Conservation (phyloP, 2,797 vertebrate species). For the Geotria australis region DNA sequence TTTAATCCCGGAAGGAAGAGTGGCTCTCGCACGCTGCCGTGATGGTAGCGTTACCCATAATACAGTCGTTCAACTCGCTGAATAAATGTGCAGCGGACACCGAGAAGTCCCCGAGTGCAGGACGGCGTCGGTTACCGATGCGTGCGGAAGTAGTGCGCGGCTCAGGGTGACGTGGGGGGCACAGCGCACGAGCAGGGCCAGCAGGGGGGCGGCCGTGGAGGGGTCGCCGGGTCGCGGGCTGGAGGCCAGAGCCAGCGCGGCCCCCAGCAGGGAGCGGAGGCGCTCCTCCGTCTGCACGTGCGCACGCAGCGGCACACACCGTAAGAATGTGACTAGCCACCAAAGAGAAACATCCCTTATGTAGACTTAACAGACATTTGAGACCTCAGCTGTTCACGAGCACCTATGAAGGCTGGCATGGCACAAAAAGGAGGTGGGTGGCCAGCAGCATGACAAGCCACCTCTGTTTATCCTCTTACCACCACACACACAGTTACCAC, state of each 20-base stretch:
- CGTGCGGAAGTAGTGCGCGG: too few relatives aligned
- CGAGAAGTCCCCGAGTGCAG: too few relatives aligned
- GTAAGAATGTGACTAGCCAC: neutral
- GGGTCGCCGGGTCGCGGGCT: constrained; percentile 85
- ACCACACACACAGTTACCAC: neutral
- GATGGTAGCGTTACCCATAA: too few relatives aligned
- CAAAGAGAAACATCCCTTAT: neutral
- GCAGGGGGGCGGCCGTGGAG: constrained; percentile 50
- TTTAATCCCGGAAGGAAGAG: too few relatives aligned
- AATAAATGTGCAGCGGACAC: too few relatives aligned
- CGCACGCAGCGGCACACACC: neutral
- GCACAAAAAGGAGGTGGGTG: neutral
- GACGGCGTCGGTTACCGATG: too few relatives aligned
- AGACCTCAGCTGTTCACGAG: constrained; percentile 2
- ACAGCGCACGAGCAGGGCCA: constrained; percentile 26
- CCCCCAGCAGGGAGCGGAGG: constrained; percentile 20
- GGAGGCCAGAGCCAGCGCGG: constrained; percentile 44
- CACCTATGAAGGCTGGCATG: constrained; percentile 6
- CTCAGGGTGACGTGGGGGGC: too few relatives aligned
- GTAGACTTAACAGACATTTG: neutral
- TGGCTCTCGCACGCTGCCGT: too few relatives aligned
- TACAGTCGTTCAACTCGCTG: too few relatives aligned
- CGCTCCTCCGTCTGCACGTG: neutral
- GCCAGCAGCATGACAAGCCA: neutral
- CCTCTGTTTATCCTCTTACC: too few relatives aligned